Evolutionary conservation across 2,113 vertebrate species (phyloP), one percentile per base, ranked within the genome.

Genomic region (Vanacampus margaritifer): DNA sequence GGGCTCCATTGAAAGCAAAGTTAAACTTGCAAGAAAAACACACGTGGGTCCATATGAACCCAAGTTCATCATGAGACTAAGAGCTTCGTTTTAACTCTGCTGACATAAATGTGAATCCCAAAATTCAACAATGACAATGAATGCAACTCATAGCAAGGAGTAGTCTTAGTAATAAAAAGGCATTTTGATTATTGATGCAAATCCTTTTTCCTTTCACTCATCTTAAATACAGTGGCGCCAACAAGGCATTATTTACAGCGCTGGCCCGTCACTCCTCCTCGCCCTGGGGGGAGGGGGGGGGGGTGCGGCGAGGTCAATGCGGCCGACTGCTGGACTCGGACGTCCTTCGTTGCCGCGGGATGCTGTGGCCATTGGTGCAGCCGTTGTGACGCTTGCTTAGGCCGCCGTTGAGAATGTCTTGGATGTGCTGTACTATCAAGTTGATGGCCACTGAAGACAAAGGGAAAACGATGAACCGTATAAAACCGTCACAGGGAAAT

Each of bases 351-450:
- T 95, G 94, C 56, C 93, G 92, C 0, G 94, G 92, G 0, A 93
- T 88, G 9, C 80, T 89, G 81, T 93, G 94, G 79, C 94, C 94
- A 0, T 95, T 96, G 73, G 87, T 82, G 73, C 84, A 95, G 83
- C 94, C 93, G 0, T 93, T 97, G 85, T 96, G 95, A 1, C 95
- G 93, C 71, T 99, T 99, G 81, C 75, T 94, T 68, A 88, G 91
- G 28, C 96, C 96, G 1, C 96, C 96, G 0, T 94, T 98, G 46
- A 99, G 93, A 86, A 99, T 97, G 92, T 98, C 97, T 90, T 98
- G 97, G 85, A 98, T 99, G 87, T 99, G 96, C 88, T 99, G 96
- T 64, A 98, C 96, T 1, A 99, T 99, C 88, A 99, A 90, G 89
- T 98, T 98, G 87, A 99, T 99, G 79, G 97, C 96, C 89, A 99